Evolutionary conservation across 2,888 invertebrate species (phyloP), one percentile per base, ranked within the genome.

Genomic region (Bursaphelenchus okinawaensis): DNA sequence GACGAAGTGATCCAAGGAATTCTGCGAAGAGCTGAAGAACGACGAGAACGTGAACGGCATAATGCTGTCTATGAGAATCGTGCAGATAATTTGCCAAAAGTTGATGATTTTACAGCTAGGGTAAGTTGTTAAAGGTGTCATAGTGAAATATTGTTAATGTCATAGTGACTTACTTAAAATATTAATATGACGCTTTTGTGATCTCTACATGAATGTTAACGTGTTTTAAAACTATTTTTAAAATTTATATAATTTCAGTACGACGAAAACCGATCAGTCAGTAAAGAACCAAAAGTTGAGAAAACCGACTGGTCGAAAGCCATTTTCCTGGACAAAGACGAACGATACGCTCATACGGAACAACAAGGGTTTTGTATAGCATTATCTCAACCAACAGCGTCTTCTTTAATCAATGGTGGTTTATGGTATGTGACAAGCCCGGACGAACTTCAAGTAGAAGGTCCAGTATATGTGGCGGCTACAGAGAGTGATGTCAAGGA

Each of bases 1-100:
- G 79, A 79, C 66, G 76, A 76, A 0, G 70, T 79, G 2, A 73
- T 79, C 28, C 70, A 72, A 40, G 65, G 69, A 19, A 79, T 79
- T 31, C 64, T 79, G 65, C 65, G 73, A n/a, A 24, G 56, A 19
- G 62, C 65, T 0, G 19, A 24, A 9, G 28, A 26, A 26, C 66
- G 65, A 23, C 24, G 50, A 26, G 50, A 23, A 24, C 26, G 19
- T 40, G 51, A 65, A 29, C 16, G 12, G 4, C 20, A 22, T 23
- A 19, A 40, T 16, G 16, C 16, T 22, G 55, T 23, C 29, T 55
- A 50, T 22, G 22, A 9, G 20, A 19, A 23, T 50, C 67, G 31
- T 4, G 8, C 7, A 16, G 23, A 20, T 26, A 52, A 51, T 16
- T 29, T 7, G 8, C 31, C 62, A 4, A 62, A 58, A 20, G 40